Conservation (phyloP, 2,113 vertebrate genomes). For the Oryzias javanicus region DNA sequence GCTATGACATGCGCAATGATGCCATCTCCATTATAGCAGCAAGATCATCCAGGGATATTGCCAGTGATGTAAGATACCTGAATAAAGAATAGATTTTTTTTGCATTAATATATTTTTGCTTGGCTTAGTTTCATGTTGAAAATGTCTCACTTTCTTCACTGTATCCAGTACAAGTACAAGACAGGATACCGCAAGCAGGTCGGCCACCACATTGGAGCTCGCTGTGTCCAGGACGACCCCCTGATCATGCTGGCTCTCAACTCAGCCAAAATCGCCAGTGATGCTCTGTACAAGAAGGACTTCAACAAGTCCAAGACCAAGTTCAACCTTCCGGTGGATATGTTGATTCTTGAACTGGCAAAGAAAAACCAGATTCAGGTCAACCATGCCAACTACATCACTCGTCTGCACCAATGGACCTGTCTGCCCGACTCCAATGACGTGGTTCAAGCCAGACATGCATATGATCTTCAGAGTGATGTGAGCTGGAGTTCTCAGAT, state of each 20-base stretch:
- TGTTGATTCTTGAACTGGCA: conserved; percentile 80
- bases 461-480: conserved; percentile 83
- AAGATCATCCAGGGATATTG: conserved; percentile 84
- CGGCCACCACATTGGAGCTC: conserved; percentile 85
- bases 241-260: conserved; percentile 84
- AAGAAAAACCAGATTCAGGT: conserved; percentile 87
- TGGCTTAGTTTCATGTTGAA: background rate
- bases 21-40: conserved; percentile 86
- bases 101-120: background rate
- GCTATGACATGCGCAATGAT: conserved; percentile 83
- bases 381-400: conserved; percentile 83
- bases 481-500: conserved; percentile 60
- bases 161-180: conserved; percentile 73
- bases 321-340: conserved; percentile 82
- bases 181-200: conserved; percentile 83
- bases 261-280: conserved; percentile 86
- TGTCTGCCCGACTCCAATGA: conserved; percentile 88
- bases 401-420: conserved; percentile 83
- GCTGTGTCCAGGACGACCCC: conserved; percentile 80
- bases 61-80: conserved; percentile 79
- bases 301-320: conserved; percentile 86
- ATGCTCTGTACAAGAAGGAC: conserved; percentile 87
- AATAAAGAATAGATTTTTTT: background rate
- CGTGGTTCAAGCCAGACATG: conserved; percentile 78
- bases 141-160: background rate